phyloP scores from a whole-genome alignment of 2,797 vertebrate genomes.

The Peromyscus attwateri region DNA sequence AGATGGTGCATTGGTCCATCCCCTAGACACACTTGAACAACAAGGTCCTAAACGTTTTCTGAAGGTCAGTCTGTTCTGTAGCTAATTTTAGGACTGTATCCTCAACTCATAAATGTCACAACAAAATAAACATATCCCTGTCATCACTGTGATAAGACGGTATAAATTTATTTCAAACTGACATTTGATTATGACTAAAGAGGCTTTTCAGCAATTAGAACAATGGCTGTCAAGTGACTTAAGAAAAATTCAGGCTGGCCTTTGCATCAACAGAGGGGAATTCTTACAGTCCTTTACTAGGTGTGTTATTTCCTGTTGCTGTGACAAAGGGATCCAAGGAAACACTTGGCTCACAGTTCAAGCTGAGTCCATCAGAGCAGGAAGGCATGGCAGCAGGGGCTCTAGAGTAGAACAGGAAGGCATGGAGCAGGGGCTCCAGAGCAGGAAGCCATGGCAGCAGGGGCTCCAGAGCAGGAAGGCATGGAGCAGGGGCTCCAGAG shows the following conservation, averaged over 20 bases:
- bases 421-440: too few relatives aligned
- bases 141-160: not conserved
- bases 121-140: not conserved
- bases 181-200: not conserved
- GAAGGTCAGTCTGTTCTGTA: not conserved
- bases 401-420: too few relatives aligned
- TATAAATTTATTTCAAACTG: not conserved
- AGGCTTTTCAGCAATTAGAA: not conserved
- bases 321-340: not conserved
- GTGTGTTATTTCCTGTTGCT: not conserved
- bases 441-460: too few relatives aligned
- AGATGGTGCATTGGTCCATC: rapidly evolving
- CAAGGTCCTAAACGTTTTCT: not conserved
- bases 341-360: too few relatives aligned
- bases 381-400: too few relatives aligned
- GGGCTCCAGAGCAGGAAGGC: too few relatives aligned
- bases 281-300: not conserved
- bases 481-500: too few relatives aligned
- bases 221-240: not conserved
- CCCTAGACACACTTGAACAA: not conserved
- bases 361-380: not conserved
- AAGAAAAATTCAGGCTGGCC: not conserved
- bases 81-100: not conserved
- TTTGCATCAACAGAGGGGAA: not conserved
- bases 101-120: not conserved